Evolutionary conservation across 2,797 vertebrate species (phyloP), one percentile per base, ranked within the genome.

Genomic region (Falco rusticolus): DNA sequence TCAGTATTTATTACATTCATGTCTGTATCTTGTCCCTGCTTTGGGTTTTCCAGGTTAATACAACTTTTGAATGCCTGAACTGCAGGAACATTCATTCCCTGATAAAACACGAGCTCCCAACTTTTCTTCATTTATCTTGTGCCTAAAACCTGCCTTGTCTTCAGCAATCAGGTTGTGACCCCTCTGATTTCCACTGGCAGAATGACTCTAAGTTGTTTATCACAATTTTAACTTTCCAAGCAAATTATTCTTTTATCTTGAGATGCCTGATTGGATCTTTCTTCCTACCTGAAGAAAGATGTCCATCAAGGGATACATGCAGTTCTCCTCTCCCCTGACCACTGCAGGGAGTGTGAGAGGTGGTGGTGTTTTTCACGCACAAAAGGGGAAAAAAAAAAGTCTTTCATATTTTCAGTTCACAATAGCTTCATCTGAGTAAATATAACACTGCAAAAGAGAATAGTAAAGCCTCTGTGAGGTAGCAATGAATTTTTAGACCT

Each of bases 31-130:
- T 94, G 50, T 80, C 84, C 77, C 90, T 75, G 78, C 92, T 95
- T 88, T 84, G 79, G 34, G 76, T 96, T 96, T 96, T 96, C 50
- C 94, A 96, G 93, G 95, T 94, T 96, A 96, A 96, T 94, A 63
- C 0, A 1, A 92, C 97, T 96, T 90, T 87, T 15, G 13, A 88
- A 82, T 89, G 92, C 91, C 83, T 94, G 83, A 95, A 60, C 63
- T 87, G 75, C 85, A 82, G 84, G 37, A 94, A 71, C 63, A 61
- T 90, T 93, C 37, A 37, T 93, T 94, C 60, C 37, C 34, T 87
- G 71, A 86, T 76, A 92, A 90, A 93, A 94, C 13, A 41, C 34
- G 61, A 65, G 69, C 59, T 94, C 54, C 45, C 75, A 90, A 84
- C 45, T 89, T 93, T 81, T 83, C 74, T 85, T 94, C 14, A 0